These are phyloP conservation scores for Hemicordylus capensis DNA, from an alignment of 2,113 vertebrate genomes.

Conservation along the genomic window DNA sequence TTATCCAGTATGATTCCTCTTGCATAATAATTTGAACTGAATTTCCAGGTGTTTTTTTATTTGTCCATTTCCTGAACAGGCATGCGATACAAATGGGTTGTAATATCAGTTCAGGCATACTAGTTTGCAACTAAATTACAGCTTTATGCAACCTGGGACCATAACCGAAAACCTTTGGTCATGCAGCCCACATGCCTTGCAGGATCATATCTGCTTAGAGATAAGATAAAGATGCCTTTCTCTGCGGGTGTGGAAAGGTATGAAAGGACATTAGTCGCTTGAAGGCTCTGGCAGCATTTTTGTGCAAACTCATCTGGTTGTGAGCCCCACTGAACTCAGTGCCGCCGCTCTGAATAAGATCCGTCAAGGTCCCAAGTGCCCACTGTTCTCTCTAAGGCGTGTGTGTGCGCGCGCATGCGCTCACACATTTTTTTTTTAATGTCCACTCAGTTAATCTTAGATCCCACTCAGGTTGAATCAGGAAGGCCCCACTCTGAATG, in stretches of 20 bases:
- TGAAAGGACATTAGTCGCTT: neutral
- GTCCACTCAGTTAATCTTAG: no score
- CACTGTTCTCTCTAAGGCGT: no score
- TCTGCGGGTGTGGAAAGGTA: neutral
- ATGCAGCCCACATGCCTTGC: neutral
- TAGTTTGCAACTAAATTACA: neutral
- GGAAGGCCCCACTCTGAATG: no score
- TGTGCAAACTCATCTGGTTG: no score
- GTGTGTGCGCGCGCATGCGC: no score
- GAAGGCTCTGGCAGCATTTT: neutral
- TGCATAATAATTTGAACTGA: neutral
- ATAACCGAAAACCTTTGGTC: neutral
- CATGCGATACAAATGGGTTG: neutral
- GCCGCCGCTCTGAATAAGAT: neutral
- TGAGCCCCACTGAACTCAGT: no score
- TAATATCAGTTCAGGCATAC: neutral
- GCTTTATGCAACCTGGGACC: neutral
- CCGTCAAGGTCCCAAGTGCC: no score
- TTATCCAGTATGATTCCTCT: neutral
- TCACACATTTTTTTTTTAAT: no score
- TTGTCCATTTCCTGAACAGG: neutral
- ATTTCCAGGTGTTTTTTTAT: neutral
- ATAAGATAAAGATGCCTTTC: neutral
- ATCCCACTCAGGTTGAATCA: no score
- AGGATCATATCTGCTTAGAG: neutral